Evolutionary conservation across 2,113 vertebrate species (phyloP).

Genomic region (Carettochelys insculpta): DNA sequence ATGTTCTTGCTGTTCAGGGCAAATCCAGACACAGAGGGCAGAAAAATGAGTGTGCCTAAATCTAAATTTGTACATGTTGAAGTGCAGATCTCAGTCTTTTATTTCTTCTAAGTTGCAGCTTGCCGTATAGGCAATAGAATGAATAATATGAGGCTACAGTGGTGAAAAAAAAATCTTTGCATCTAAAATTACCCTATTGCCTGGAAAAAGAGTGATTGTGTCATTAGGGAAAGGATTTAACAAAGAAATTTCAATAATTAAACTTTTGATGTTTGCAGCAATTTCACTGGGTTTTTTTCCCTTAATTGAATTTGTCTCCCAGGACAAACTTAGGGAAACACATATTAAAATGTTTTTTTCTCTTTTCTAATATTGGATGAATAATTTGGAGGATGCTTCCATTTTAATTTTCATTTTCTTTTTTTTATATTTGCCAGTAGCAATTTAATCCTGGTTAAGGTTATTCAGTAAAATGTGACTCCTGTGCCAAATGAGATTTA

Average conservation of each 20-base stretch:
- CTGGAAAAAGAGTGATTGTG: neutral
- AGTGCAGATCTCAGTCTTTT: neutral
- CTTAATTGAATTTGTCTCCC: constrained; percentile 4
- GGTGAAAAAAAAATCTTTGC: neutral
- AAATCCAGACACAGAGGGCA: neutral
- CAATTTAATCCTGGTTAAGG: constrained; percentile 33
- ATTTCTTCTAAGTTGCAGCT: neutral
- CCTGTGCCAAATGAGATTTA: neutral
- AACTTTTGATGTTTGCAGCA: constrained; percentile 6
- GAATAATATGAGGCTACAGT: neutral
- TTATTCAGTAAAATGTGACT: constrained; percentile 4
- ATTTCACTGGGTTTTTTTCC: neutral
- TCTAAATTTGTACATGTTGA: neutral
- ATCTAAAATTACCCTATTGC: neutral
- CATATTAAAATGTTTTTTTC: neutral
- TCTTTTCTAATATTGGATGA: neutral
- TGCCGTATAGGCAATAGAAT: neutral
- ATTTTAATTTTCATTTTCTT: constrained; percentile 25
- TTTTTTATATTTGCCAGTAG: neutral
- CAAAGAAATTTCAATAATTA: neutral
- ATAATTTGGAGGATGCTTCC: neutral
- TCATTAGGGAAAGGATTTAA: neutral
- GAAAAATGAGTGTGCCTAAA: neutral
- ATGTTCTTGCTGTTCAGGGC: neutral
- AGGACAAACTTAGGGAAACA: neutral